Conservation (phyloP, 2,797 vertebrate species). For the Taeniopygia guttata region DNA sequence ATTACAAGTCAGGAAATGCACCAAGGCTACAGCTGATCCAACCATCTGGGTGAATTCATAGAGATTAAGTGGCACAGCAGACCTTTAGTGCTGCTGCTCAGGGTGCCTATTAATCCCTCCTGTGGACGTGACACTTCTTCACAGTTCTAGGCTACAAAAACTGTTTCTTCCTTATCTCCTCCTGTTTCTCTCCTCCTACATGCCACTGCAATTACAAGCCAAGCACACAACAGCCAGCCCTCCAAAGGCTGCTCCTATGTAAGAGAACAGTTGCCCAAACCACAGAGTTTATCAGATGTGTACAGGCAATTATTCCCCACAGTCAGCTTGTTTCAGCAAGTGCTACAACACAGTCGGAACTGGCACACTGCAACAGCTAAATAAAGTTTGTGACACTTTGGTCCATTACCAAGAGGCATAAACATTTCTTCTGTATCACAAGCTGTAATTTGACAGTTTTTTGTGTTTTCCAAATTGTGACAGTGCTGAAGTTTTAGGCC, state of each 20-base stretch:
- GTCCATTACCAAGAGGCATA: background rate
- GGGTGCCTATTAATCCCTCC: background rate
- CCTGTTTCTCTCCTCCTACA: background rate
- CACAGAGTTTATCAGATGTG: background rate
- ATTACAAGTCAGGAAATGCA: background rate
- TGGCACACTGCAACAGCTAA: constrained; percentile 13
- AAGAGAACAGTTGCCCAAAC: background rate
- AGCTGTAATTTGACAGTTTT: background rate
- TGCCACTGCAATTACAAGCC: background rate
- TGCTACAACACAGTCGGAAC: background rate
- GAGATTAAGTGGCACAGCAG: background rate
- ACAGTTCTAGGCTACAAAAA: background rate
- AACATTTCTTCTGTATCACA: background rate
- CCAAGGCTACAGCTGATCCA: background rate
- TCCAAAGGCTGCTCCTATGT: background rate
- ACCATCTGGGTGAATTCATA: background rate
- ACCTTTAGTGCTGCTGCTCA: background rate
- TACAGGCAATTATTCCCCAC: background rate
- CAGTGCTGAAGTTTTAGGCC: background rate
- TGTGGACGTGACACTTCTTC: background rate
- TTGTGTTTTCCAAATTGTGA: background rate
- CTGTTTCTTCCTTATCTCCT: background rate
- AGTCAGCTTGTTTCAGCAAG: background rate
- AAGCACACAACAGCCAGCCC: background rate
- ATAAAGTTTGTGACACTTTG: constrained; percentile 21